Conservation (phyloP, 1,140 invertebrate genomes). For the Philopotamus ludificatus region DNA sequence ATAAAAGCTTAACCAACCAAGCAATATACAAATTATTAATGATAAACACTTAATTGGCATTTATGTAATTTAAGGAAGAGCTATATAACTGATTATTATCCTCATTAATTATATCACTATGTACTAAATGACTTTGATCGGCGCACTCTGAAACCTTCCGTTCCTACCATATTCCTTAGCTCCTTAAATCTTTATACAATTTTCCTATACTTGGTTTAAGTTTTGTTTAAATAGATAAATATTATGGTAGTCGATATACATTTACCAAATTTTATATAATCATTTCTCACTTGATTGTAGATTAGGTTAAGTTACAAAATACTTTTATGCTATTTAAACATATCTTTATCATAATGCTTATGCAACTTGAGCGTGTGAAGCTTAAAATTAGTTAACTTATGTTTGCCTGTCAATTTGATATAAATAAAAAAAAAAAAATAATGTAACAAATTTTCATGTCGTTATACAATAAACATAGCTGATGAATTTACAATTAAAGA, state of each 20-base stretch:
- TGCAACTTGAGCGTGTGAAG: conserved; percentile 42
- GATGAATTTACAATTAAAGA: conserved; percentile 42
- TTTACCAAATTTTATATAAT: conserved; percentile 34
- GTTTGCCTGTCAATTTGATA: conserved; percentile 39
- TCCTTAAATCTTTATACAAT: conserved; percentile 41
- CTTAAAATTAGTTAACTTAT: conserved; percentile 44
- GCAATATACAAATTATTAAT: conserved; percentile 40
- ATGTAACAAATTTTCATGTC: conserved; percentile 34
- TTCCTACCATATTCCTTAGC: conserved; percentile 31
- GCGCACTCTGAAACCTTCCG: conserved; percentile 10
- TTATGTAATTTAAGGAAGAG: conserved; percentile 40
- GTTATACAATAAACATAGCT: conserved; percentile 39
- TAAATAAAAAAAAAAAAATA: conserved; percentile 39
- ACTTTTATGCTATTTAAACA: conserved; percentile 41
- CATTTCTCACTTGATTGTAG: conserved; percentile 38
- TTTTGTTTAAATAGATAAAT: conserved; percentile 39
- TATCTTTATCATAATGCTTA: conserved; percentile 42
- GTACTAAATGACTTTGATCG: conserved; percentile 33
- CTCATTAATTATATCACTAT: conserved; percentile 37
- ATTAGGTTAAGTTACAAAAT: conserved; percentile 41
- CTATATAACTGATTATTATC: conserved; percentile 37
- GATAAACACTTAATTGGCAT: conserved; percentile 41
- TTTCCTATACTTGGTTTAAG: conserved; percentile 37
- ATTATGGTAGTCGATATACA: conserved; percentile 31
- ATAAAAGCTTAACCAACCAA: conserved; percentile 40